Evolutionary conservation across 2,797 vertebrate genomes (phyloP), one percentile per base, ranked within the genome.

Genomic region (Mastacembelus armatus): DNA sequence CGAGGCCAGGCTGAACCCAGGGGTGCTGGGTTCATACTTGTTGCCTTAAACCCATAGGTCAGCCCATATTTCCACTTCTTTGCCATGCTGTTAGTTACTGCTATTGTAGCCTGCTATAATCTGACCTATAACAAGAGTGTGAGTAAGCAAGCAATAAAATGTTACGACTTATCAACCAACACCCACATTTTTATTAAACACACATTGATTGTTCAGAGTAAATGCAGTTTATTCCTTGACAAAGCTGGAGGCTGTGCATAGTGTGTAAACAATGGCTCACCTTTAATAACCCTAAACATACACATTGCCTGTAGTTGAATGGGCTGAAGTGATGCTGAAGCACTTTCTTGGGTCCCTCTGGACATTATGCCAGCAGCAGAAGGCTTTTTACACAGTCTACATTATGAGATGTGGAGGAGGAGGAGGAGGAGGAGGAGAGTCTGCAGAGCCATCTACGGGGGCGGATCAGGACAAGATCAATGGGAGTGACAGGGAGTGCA

Each of bases 401-500:
- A 77, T 67, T 29, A 75, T 43, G 21, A 21, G 40, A 55, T 44
- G 52, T 48, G 21, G 29, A 14, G 18, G 22, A 26, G 33, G 39
- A 11, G 14, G 27, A 7, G 14, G 39, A 26, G 50, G 56, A 12
- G 22, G 60, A n/a, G 48, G 48, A 52, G 45, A 32, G 49, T 65
- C 48, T 47, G 36, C 57, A 43, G 63, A 75, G 76, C 63, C 79
- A 60, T 88, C 74, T 24, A 58, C 21, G 72, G 72, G 79, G 87
- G 80, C 33, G 65, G 85, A 85, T 78, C 83, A 78, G 80, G 86
- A 86, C 80, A 91, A 92, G 91, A 94, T 93, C 92, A 92, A 92
- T 93, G 91, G 83, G 83, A 88, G 90, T 91, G 88, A 92, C 85
- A 75, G 84, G 80, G 88, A 92, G 87, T 88, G 88, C 85, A 93